Percentiles rank a stretch among this genome's conserved stretches.
Conservation (phyloP, 2,888 invertebrate species). For the Nezara viridula region DNA sequence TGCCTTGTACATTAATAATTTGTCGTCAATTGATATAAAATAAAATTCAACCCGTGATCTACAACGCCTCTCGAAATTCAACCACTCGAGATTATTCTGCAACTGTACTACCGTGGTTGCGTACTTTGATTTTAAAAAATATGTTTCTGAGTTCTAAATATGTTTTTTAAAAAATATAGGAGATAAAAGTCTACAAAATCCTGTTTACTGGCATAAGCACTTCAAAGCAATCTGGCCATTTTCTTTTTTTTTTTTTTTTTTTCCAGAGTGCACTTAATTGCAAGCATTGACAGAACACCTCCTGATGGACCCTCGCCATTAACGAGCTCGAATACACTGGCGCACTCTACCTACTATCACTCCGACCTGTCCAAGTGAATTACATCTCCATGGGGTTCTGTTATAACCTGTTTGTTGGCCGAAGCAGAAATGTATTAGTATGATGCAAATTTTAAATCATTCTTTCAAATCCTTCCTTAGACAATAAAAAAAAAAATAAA, state of each 20-base stretch:
- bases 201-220: background rate
- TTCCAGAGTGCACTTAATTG: background rate
- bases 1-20: too few relatives aligned
- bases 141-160: background rate
- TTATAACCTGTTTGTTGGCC: background rate
- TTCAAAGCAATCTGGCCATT: background rate
- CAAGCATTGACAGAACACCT: background rate
- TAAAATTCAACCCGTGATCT: too few relatives aligned
- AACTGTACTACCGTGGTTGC: too few relatives aligned
- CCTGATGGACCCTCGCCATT: background rate
- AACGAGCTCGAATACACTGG: background rate
- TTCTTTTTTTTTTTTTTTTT: background rate
- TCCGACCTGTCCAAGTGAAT: background rate
- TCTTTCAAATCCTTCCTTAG: too few relatives aligned
- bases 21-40: too few relatives aligned
- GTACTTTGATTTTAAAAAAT: too few relatives aligned
- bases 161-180: background rate
- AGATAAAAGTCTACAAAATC: background rate
- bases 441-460: too few relatives aligned
- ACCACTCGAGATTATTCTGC: too few relatives aligned
- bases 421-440: background rate
- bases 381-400: background rate
- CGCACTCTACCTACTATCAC: too few relatives aligned
- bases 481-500: too few relatives aligned
- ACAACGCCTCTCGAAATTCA: too few relatives aligned